These are phyloP conservation scores for Oophaga sylvatica DNA, from an alignment of 2,797 vertebrate species.

Conservation along the genomic window DNA sequence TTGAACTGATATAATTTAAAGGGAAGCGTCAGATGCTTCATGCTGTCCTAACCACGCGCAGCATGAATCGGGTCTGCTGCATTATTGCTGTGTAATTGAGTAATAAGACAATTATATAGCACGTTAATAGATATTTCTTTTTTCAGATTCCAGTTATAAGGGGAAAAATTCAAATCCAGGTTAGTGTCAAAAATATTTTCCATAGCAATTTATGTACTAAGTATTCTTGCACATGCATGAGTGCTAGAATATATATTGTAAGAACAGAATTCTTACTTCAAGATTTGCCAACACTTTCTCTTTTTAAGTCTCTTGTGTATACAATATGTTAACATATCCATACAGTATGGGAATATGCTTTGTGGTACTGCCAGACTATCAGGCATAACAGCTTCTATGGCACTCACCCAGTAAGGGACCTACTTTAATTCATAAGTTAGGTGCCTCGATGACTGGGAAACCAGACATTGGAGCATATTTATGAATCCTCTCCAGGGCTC, in stretches of 20 bases:
- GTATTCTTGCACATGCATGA: not conserved
- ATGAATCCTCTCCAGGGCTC: no score
- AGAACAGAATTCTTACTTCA: not conserved
- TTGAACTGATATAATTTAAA: no score
- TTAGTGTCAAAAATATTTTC: not conserved
- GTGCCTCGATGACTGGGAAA: not conserved
- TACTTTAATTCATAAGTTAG: not conserved
- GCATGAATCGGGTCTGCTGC: no score
- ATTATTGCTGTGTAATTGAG: no score
- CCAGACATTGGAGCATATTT: no score
- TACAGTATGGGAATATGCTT: not conserved
- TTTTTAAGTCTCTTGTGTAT: not conserved
- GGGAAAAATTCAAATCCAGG: constrained; percentile 33
- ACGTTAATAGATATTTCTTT: not conserved
- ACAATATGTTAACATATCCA: not conserved
- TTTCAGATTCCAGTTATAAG: not conserved
- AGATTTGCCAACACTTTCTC: not conserved
- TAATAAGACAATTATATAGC: not conserved
- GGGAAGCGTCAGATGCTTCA: no score
- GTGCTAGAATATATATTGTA: not conserved
- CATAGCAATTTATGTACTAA: not conserved
- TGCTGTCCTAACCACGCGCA: no score
- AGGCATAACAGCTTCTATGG: not conserved
- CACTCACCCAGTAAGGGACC: not conserved
- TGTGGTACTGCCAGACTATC: not conserved